Conservation (phyloP, 2,113 vertebrate genomes). For the Brienomyrus longianalis region DNA sequence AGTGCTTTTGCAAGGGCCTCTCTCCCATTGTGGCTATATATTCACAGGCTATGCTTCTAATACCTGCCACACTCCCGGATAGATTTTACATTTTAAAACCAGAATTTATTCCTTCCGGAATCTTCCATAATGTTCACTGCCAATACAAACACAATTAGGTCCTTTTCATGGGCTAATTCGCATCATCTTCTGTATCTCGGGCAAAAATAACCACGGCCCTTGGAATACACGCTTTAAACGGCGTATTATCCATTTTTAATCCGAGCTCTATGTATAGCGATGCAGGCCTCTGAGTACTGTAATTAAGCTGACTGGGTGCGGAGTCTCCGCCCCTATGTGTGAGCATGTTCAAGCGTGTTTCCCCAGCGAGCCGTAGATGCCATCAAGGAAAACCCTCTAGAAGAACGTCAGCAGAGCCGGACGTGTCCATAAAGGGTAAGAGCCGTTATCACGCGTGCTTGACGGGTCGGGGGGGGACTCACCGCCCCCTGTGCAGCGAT, state of each 20-base stretch:
- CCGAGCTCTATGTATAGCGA: slow-evolving; percentile 3
- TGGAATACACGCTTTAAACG: not conserved
- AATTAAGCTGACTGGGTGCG: slow-evolving; percentile 39
- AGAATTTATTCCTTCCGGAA: not conserved
- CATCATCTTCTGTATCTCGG: not conserved
- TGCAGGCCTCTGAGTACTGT: slow-evolving; percentile 33
- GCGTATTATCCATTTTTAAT: slow-evolving; percentile 16
- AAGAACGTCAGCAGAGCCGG: not conserved
- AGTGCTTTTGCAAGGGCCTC: not conserved
- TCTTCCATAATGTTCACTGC: not conserved
- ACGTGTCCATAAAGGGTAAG: not conserved
- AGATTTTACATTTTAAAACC: not conserved
- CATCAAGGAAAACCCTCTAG: not conserved
- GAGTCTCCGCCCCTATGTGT: not conserved
- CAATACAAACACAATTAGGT: slow-evolving; percentile 2
- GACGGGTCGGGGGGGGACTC: slow-evolving; percentile 43
- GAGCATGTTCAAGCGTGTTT: not conserved
- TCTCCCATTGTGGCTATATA: not conserved
- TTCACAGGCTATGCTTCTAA: not conserved
- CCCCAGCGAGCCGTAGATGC: not conserved
- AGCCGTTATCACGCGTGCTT: not conserved
- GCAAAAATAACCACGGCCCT: slow-evolving; percentile 7
- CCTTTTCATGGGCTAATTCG: not conserved
- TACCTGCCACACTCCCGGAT: not conserved
- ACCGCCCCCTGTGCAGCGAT: slow-evolving; percentile 92